phyloP scores from a whole-genome alignment of 2,797 vertebrate species.

The Lacerta bilineata region DNA sequence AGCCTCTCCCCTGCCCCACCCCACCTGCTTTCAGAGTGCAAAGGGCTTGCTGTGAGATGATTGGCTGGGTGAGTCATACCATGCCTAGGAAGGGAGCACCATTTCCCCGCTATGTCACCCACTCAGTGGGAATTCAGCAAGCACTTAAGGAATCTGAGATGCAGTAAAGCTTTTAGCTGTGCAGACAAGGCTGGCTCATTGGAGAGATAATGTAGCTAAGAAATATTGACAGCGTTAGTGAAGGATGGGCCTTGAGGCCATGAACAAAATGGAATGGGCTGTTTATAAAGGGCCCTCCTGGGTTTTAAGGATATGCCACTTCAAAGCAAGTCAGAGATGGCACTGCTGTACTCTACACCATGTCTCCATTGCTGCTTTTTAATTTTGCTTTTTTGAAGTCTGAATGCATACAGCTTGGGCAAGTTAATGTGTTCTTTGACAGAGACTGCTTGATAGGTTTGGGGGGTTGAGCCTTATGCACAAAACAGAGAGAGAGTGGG shows the following conservation, averaged over 20 bases:
- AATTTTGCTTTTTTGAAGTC: not conserved
- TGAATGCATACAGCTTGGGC: not conserved
- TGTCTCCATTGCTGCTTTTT: not conserved
- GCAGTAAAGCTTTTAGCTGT: constrained; percentile 43
- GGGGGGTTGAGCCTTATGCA: too few relatives aligned
- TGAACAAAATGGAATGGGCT: not conserved
- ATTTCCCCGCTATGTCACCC: not conserved
- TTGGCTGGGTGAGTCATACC: not conserved
- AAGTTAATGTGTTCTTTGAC: not conserved
- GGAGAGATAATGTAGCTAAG: not conserved
- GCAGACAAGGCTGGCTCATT: constrained; percentile 14
- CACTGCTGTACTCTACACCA: rapidly evolving
- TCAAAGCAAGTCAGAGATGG: not conserved
- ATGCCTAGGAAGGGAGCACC: not conserved
- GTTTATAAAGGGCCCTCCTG: rapidly evolving
- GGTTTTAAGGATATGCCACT: not conserved
- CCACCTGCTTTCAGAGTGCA: not conserved
- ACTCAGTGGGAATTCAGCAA: rapidly evolving
- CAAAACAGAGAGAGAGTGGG: not conserved
- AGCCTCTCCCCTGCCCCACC: constrained; percentile 6
- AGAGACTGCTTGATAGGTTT: too few relatives aligned
- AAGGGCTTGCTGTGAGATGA: not conserved
- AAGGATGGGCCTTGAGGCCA: not conserved
- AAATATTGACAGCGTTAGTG: not conserved
- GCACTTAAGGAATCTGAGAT: constrained; percentile 37